Evolutionary conservation across 30 jellyfish, hydroid and myxozoan genomes (phyloP).

Genomic region (Clytia hemisphaerica): DNA sequence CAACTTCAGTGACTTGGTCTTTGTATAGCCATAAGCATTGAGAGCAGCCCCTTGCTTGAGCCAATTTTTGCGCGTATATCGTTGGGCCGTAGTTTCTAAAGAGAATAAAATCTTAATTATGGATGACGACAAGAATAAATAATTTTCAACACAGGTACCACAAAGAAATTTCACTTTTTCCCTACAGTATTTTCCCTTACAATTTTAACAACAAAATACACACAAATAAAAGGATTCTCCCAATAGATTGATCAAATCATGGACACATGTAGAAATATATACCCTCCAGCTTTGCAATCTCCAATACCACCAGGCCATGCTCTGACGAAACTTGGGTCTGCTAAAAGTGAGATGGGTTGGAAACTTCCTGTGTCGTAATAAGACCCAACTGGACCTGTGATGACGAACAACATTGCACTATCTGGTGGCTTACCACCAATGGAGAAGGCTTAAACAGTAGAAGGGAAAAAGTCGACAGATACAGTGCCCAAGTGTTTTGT

Average conservation of each 20-base stretch:
- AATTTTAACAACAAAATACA: too few species aligned
- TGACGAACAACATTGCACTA: slow-evolving; percentile 62
- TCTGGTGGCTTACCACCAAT: slow-evolving; percentile 87
- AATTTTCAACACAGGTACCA: too few species aligned
- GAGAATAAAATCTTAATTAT: not conserved
- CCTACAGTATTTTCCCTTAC: too few species aligned
- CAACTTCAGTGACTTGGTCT: slow-evolving; percentile 92
- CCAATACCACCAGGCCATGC: slow-evolving; percentile 99
- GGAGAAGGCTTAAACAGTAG: too few species aligned
- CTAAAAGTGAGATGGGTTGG: slow-evolving; percentile 68
- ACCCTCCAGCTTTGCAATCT: slow-evolving; percentile 95
- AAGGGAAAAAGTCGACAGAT: too few species aligned
- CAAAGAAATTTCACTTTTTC: too few species aligned
- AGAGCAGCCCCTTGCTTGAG: slow-evolving; percentile 63
- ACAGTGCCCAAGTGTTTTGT: too few species aligned
- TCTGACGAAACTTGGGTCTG: slow-evolving; percentile 68
- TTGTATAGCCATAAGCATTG: slow-evolving; percentile 81
- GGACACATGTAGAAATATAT: not conserved
- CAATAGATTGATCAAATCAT: too few species aligned
- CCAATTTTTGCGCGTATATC: slow-evolving; percentile 56
- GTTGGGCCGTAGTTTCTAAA: slow-evolving; percentile 90
- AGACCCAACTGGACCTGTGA: slow-evolving; percentile 94
- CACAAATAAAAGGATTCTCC: too few species aligned
- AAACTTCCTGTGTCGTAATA: slow-evolving; percentile 68
- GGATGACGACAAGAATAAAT: too few species aligned